Base-by-base conservation (phyloP, 2,113 vertebrate species). In the Fukomys damarensis region DNA sequence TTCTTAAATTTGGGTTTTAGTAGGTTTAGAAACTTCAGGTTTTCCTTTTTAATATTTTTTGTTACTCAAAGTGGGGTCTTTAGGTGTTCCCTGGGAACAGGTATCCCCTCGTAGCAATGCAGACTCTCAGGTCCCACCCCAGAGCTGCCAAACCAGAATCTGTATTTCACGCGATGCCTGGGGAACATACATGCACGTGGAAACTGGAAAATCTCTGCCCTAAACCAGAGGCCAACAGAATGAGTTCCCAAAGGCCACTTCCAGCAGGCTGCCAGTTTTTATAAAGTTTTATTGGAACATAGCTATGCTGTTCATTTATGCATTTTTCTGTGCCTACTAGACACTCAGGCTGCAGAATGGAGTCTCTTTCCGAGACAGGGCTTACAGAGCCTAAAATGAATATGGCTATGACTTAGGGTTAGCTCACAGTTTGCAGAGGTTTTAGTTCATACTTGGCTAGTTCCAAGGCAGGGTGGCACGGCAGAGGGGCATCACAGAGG, bases 1-100 rank as follows among this genome's bases (percentile, higher is more conserved):
- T 95, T 96, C 56, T 96, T 97, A 89, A 90, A 89, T 79, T 66
- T 59, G 59, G 68, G 0, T 43, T 81, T 86, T 56, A n/a, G n/a
- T 43, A 43, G 66, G 46, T 98, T 97, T 89, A 52, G 72, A 76
- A 65, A 52, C 49, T 28, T 26, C 3, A 17, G 49, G 32, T 93
- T 52, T 49, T 76, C 20, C n/a, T 82, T 30, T 43, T 30, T 70
- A n/a, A n/a, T n/a, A n/a, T n/a, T n/a, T 96, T 95, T 90, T 93
- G 93, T 66, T 17, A 14, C 32, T 74, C 41, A 16, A 65, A 66
- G 59, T 22, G 7, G 32, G 10, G 24, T 87, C 43, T 9, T 59
- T 28, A 41, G 63, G 56, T 19, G 13, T 38, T 41, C 4, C 28
- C n/a, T 5, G 32, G 19, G 46, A 68, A 38, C n/a, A n/a, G n/a